phyloP scores from a whole-genome alignment of 2,113 vertebrate species.

The Polypterus senegalus region DNA sequence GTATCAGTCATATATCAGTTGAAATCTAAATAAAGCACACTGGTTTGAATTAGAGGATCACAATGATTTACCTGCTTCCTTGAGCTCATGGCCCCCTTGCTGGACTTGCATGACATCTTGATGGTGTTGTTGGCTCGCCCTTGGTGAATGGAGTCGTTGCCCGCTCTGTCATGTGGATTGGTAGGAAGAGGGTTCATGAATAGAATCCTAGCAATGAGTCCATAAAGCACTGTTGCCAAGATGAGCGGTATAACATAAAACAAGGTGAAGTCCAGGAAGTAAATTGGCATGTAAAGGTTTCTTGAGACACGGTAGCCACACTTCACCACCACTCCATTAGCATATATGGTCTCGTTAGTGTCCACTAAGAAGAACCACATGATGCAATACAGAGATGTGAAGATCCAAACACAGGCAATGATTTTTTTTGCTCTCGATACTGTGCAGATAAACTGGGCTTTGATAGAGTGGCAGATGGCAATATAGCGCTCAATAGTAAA shows the following conservation, averaged over 20 bases:
- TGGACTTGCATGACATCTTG: constrained; percentile 32
- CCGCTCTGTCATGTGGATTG: constrained; percentile 30
- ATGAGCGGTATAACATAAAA: constrained; percentile 58
- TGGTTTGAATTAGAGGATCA: background rate
- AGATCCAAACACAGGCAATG: constrained; percentile 62
- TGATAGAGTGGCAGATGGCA: constrained; percentile 68
- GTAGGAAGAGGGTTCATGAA: constrained; percentile 50
- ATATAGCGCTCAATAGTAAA: constrained; percentile 72
- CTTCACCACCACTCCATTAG: constrained; percentile 53
- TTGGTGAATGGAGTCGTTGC: constrained; percentile 38
- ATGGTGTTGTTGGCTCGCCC: constrained; percentile 32
- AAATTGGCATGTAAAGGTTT: constrained; percentile 68
- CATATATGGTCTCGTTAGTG: constrained; percentile 49
- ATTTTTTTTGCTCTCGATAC: constrained; percentile 67
- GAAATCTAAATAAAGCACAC: too few relatives aligned
- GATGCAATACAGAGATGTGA: constrained; percentile 61
- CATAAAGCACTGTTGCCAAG: constrained; percentile 56
- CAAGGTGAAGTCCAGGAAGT: constrained; percentile 67
- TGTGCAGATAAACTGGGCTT: constrained; percentile 63
- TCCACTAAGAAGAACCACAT: constrained; percentile 82
- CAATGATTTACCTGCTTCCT: constrained; percentile 60
- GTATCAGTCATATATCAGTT: too few relatives aligned
- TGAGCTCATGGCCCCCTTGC: constrained; percentile 43
- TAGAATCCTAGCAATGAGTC: constrained; percentile 61
- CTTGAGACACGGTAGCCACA: constrained; percentile 65